Evolutionary conservation across 2,888 invertebrate genomes (phyloP), one percentile per base, ranked within the genome.

Genomic region (Mimachlamys varia): DNA sequence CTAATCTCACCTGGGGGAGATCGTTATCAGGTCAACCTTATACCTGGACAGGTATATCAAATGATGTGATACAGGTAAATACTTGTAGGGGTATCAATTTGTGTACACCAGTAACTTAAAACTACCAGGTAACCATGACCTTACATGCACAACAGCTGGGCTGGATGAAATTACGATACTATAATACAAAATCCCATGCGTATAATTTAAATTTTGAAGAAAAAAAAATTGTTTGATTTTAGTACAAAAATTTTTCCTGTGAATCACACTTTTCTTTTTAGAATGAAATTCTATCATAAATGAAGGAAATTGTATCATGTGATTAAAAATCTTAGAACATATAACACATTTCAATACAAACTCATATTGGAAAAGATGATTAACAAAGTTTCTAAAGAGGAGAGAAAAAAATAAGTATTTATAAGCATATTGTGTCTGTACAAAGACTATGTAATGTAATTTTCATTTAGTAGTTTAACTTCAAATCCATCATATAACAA

Each of bases 1-100:
- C 33, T 76, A 76, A 76, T 76, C 76, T 76, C 76, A 76, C 76
- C 76, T 76, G 76, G 76, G 76, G 27, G 13, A 76, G 76, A 76
- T 76, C 33, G 76, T 76, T 76, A 76, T 76, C 76, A 76, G 27
- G 76, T 76, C 76, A 76, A 33, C 27, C 27, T 33, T n/a, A n/a
- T n/a, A 76, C 76, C 33, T 76, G 76, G 7, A 27, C 76, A 76
- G 76, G 33, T 58, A 58, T 19, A 58, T 58, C 58, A 0, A 19
- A 58, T 58, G n/a, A 76, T 33, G 27, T 76, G 76, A 76, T 76
- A 76, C 33, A 76, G 76, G 76, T 76, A 76, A 76, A 76, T 13
- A 76, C 76, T 12, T 33, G 53, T 53, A 53, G 19, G 13, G 76
- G 33, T 76, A 76, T 76, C 76, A 27, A 33, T 27, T 27, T 76